Percentiles rank a stretch among this genome's conserved stretches.
phyloP scores from a whole-genome alignment of 2,888 invertebrate species.

The Tipula vernalis region DNA sequence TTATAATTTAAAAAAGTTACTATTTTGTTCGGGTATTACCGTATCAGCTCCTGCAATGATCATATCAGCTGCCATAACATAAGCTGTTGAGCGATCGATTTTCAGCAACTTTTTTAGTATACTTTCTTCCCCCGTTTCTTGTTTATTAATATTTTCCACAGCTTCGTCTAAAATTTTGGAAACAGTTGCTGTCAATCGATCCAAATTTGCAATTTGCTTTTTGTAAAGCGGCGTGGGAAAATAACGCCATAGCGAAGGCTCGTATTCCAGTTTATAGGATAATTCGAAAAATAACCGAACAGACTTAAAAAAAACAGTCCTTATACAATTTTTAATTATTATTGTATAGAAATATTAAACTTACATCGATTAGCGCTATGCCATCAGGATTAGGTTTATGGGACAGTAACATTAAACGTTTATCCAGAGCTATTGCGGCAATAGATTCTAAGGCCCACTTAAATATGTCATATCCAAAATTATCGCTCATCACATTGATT shows the following conservation, averaged over 20 bases:
- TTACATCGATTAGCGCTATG: background rate
- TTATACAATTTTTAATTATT: too few species aligned
- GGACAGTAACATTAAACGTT: constrained; percentile 19
- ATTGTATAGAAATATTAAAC: background rate
- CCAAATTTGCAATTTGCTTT: constrained; percentile 25
- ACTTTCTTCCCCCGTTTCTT: constrained; percentile 26
- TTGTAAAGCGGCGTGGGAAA: constrained; percentile 25
- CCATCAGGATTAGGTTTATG: constrained; percentile 17
- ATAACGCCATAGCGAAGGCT: constrained; percentile 29
- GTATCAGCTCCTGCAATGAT: constrained; percentile 53
- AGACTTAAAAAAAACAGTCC: background rate
- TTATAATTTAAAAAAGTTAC: background rate
- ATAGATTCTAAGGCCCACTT: constrained; percentile 43
- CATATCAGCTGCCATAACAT: constrained; percentile 52
- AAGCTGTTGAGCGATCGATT: constrained; percentile 43
- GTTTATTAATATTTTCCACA: constrained; percentile 13
- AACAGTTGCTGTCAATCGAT: constrained; percentile 23
- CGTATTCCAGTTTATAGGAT: constrained; percentile 26
- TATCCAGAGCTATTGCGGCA: constrained; percentile 26
- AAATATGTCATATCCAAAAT: constrained; percentile 36
- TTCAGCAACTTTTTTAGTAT: constrained; percentile 45
- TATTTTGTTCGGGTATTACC: constrained; percentile 30
- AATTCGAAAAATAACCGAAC: constrained; percentile 21
- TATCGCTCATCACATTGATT: constrained; percentile 19
- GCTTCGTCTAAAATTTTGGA: background rate